Evolutionary conservation across 2,888 invertebrate species (phyloP), one percentile per base, ranked within the genome.

Genomic region (Linnaemya vulpina): DNA sequence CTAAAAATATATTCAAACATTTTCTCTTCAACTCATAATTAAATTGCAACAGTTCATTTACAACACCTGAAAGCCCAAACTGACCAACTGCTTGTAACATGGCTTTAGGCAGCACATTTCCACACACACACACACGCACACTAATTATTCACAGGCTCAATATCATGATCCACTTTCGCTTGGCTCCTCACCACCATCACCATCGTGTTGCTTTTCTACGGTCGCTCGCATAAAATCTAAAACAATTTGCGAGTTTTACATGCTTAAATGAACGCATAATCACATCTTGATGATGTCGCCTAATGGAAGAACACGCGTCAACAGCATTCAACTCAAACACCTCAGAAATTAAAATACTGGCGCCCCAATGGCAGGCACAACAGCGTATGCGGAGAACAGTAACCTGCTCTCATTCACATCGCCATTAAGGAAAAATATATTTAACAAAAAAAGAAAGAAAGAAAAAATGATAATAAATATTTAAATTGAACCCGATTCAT

Each of bases 321-420:
- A 82, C 82, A 74, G 65, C 85, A 82, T 85, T 85, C 85, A 85
- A 85, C 78, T 70, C 85, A 85, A 85, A 85, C 85, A 85, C 85
- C 85, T 85, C 71, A 70, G 71, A 83, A 75, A 75, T 85, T 78
- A 79, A 82, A 79, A 85, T 79, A 67, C 71, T 84, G 85, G 85
- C 85, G 85, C 85, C 85, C 55, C 78, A 85, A 82, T 82, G 78
- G 75, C 60, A 82, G 46, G 35, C 30, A 25, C 62, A 76, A 35
- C 53, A 43, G 76, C 46, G 74, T 49, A 43, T 35, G 22, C 62
- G 65, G 63, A 5, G 9, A 43, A 51, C 62, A 49, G 60, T 81
- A 68, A 71, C 62, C 68, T 35, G 67, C 20, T 67, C 63, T 51
- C 71, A 77, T 73, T 60, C 63, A 65, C 38, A 60, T 73, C 40